phyloP scores from a whole-genome alignment of 2,113 vertebrate genomes.

The Suricata suricatta region DNA sequence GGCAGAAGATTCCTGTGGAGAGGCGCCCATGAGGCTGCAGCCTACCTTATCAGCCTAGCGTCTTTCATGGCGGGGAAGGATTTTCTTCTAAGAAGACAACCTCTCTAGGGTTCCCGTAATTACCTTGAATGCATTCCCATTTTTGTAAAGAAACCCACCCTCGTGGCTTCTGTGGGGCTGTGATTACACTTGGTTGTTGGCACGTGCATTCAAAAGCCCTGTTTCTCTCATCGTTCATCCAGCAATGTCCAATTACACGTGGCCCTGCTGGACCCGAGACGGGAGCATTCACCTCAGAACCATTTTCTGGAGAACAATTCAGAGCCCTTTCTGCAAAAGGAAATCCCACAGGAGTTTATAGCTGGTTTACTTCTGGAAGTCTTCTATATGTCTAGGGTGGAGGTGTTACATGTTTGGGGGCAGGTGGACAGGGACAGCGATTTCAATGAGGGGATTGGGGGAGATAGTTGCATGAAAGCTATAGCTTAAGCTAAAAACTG shows the following conservation, averaged over 20 bases:
- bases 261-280: background rate
- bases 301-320: background rate
- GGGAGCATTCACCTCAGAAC: background rate
- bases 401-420: background rate
- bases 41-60: background rate
- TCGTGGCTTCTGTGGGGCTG: background rate
- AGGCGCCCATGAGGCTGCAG: background rate
- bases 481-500: background rate
- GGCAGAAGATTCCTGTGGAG: background rate
- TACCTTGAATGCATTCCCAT: background rate
- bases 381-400: background rate
- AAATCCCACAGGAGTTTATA: background rate
- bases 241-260: background rate
- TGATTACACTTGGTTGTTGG: background rate
- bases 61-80: background rate
- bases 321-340: background rate
- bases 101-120: background rate
- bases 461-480: background rate
- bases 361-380: background rate
- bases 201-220: background rate
- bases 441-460: background rate
- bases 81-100: slow-evolving; percentile 39
- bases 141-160: background rate
- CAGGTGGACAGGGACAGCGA: background rate
- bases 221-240: background rate